Base-by-base conservation (phyloP, 2,113 vertebrate genomes). In the Furnarius figulus region DNA sequence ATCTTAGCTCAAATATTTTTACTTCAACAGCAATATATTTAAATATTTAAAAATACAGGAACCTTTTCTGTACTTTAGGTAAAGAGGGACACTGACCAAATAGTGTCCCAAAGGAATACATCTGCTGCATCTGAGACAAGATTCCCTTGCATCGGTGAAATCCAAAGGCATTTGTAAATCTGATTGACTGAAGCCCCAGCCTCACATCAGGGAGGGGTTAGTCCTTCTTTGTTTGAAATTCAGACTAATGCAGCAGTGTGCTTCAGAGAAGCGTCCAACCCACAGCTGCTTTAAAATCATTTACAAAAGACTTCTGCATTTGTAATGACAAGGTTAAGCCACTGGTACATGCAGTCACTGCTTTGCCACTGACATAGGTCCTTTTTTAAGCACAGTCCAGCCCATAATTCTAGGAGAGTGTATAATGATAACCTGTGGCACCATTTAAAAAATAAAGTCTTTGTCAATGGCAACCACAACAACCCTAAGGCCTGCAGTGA, bases 151-250 rank as follows among this genome's bases (percentile, higher is more conserved):
- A 86, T 75, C 47, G 8, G 13, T 58, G 52, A 89, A 91, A 95
- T 93, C 92, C 18, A 95, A 93, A 94, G 73, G 28, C 86, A 76
- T 56, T 75, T 76, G 67, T 77, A 85, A 78, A 89, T 85, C 88
- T 52, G 44, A 76, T 8, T 10, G 35, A 79, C 50, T 63, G 18
- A 14, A 15, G 31, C 25, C n/a, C 55, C 73, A 61, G 14, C 30
- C n/a, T 93, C 65, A 74, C 47, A 17, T 20, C 20, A 30, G n/a
- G 28, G 72, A 81, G 76, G 85, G 85, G 39, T 15, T 22, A 30
- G 75, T 46, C 31, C 24, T 52, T 14, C 21, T 16, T 9, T 35
- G 40, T 59, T 13, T 61, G 9, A 19, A 27, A 58, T 44, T 62
- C 77, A 78, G 76, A n/a, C 63, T 85, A 40, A 13, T 33, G 42